Conservation (phyloP, 2,888 invertebrate species). For the Phyto melanocephala region DNA sequence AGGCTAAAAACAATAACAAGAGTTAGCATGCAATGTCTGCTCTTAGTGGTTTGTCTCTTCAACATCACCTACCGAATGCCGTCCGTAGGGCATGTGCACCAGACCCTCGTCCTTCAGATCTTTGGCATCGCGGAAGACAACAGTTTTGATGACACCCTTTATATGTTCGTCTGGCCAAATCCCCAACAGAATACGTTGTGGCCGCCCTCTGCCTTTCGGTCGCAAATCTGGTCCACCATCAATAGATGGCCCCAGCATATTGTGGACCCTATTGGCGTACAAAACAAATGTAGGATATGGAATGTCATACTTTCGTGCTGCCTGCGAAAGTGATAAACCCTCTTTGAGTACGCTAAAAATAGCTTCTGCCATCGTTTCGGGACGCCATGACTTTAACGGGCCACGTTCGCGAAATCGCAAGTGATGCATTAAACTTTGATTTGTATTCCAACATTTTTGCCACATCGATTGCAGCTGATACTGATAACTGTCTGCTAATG, state of each 20-base stretch:
- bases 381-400: slow-evolving; percentile 94
- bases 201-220: slow-evolving; percentile 93
- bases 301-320: slow-evolving; percentile 95
- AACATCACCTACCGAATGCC: slow-evolving; percentile 81
- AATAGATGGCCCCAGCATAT: slow-evolving; percentile 95
- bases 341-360: slow-evolving; percentile 95
- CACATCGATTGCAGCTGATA: slow-evolving; percentile 96
- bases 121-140: slow-evolving; percentile 93
- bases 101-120: slow-evolving; percentile 86
- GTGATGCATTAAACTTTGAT: slow-evolving; percentile 93
- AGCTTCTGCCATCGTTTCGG: slow-evolving; percentile 96
- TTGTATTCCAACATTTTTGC: slow-evolving; percentile 97
- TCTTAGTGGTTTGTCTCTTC: slow-evolving; percentile 69
- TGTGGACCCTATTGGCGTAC: slow-evolving; percentile 95
- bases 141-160: slow-evolving; percentile 93
- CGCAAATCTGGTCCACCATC: slow-evolving; percentile 94
- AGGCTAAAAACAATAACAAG: slow-evolving; percentile 75
- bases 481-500: slow-evolving; percentile 91
- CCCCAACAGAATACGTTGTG: slow-evolving; percentile 93
- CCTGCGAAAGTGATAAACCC: slow-evolving; percentile 92
- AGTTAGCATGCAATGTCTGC: slow-evolving; percentile 65
- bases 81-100: slow-evolving; percentile 81
- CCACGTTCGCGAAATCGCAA: slow-evolving; percentile 94
- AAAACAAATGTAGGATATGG: slow-evolving; percentile 96
- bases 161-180: slow-evolving; percentile 97